A percentile compares a stretch with the other conserved stretches of the same genome.
These are phyloP conservation scores for Calosoma granatense DNA, from an alignment of 1,140 invertebrate genomes.

Conservation along the genomic window DNA sequence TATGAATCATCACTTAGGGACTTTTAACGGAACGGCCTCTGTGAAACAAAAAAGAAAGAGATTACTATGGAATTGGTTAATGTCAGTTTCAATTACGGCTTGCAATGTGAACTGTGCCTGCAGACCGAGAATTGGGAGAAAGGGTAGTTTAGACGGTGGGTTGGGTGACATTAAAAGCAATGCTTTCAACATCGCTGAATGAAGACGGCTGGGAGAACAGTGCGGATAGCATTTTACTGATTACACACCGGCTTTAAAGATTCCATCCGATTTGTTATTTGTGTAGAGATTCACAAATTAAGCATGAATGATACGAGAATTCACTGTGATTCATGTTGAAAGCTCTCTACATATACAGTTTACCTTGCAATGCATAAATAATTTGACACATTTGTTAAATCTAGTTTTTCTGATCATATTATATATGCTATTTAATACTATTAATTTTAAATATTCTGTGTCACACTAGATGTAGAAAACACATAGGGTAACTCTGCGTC, in stretches of 20 bases:
- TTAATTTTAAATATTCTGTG: too few species aligned
- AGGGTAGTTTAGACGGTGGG: not conserved
- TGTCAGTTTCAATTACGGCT: not conserved
- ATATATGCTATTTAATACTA: too few species aligned
- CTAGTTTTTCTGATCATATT: too few species aligned
- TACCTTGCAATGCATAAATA: too few species aligned
- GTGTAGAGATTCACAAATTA: not conserved
- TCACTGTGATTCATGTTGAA: too few species aligned
- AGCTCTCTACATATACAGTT: too few species aligned
- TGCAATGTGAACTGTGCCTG: not conserved
- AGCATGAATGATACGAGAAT: too few species aligned
- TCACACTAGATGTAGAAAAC: too few species aligned
- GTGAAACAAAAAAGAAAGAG: not conserved
- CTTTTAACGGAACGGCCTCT: not conserved
- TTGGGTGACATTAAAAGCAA: not conserved
- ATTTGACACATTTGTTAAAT: too few species aligned
- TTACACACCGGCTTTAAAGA: not conserved
- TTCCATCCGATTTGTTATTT: not conserved
- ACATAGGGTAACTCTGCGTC: too few species aligned
- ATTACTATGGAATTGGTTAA: not conserved
- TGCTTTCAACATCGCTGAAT: not conserved
- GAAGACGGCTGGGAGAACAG: not conserved
- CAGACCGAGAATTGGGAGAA: not conserved
- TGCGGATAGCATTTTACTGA: not conserved
- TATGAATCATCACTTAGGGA: not conserved